These are phyloP conservation scores for Artibeus lituratus DNA, from an alignment of 2,797 vertebrate species.

Conservation along the genomic window DNA sequence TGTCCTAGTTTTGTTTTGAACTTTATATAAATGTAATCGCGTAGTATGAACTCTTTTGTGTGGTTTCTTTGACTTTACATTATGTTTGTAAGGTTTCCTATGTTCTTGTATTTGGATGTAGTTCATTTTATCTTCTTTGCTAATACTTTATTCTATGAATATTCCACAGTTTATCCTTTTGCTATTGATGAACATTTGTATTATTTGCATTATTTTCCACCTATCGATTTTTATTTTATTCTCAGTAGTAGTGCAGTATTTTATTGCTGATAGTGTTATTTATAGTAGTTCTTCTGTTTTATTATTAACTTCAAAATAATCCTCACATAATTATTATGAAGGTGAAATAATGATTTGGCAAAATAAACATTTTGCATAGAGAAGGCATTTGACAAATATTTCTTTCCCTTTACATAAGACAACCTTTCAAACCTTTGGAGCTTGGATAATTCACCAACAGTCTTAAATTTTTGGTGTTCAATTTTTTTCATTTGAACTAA, in stretches of 20 bases:
- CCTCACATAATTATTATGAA: neutral
- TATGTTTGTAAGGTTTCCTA: neutral
- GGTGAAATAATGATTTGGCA: neutral
- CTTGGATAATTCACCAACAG: neutral
- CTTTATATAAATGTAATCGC: neutral
- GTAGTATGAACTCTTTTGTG: neutral
- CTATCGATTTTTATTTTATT: neutral
- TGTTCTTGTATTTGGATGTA: neutral
- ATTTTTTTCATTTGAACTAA: neutral
- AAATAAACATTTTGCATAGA: neutral
- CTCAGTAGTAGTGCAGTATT: neutral
- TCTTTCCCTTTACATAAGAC: neutral
- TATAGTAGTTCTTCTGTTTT: neutral
- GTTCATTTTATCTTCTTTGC: neutral
- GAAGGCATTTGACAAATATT: neutral
- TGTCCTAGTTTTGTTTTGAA: neutral
- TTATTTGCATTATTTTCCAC: slow-evolving; percentile 24
- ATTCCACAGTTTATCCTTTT: neutral
- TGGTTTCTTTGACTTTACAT: slow-evolving; percentile 1
- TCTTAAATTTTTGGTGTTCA: neutral
- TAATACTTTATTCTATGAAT: neutral
- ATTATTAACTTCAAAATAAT: slow-evolving; percentile 3
- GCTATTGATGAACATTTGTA: neutral
- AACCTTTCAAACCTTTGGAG: neutral
- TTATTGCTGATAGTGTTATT: neutral